These are phyloP conservation scores for Neodon shergylaensis DNA, from an alignment of 2,113 vertebrate species.

Conservation along the genomic window DNA sequence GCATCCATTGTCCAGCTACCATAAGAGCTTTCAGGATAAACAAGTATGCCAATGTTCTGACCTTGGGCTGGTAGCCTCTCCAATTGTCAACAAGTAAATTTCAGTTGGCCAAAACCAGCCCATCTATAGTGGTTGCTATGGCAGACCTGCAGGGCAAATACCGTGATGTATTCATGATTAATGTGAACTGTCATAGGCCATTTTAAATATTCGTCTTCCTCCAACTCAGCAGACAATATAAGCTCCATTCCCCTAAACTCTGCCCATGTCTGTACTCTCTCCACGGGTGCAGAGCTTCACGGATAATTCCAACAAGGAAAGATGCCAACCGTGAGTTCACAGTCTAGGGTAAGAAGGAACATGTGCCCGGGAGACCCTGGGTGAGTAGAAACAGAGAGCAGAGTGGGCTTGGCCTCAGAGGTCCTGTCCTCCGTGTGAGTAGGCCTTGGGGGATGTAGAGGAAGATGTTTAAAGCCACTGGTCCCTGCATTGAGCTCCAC, in stretches of 20 bases:
- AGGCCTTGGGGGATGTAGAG: neutral
- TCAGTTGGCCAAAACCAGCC: neutral
- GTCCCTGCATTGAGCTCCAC: neutral
- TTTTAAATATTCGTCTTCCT: neutral
- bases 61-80: neutral
- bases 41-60: neutral
- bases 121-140: fast-evolving
- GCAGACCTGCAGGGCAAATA: neutral
- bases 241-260: neutral
- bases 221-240: neutral
- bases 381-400: neutral
- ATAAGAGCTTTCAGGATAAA: neutral
- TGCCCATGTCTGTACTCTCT: fast-evolving
- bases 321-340: too few relatives aligned
- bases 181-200: fast-evolving
- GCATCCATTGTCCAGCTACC: neutral
- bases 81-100: neutral
- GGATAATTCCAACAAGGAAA: neutral
- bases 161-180: fast-evolving
- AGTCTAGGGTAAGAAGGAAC: neutral
- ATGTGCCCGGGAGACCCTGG: neutral
- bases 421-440: neutral
- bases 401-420: too few relatives aligned
- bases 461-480: neutral
- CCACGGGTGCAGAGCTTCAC: neutral